Percentiles rank a stretch among this genome's conserved stretches.
Evolutionary conservation across 2,888 invertebrate genomes (phyloP).

Genomic region (Agrochola lota): DNA sequence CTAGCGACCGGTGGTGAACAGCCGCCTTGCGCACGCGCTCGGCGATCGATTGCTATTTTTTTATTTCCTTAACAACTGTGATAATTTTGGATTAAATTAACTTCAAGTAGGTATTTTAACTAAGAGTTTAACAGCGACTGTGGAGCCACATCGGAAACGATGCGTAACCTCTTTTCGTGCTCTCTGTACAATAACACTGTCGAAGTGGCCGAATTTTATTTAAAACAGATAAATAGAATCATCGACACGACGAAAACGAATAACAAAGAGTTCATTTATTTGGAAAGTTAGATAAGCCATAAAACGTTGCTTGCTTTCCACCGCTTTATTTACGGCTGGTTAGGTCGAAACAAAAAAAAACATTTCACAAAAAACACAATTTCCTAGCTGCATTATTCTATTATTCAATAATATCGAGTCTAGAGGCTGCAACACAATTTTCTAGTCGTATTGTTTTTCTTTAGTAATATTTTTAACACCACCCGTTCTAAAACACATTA

Average conservation of each 20-base stretch:
- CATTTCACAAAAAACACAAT: background rate
- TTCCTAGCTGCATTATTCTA: background rate
- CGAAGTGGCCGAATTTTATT: background rate
- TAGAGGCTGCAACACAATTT: background rate
- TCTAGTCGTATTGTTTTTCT: background rate
- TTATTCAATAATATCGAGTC: background rate
- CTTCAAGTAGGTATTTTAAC: background rate
- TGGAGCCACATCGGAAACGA: background rate
- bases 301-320: background rate
- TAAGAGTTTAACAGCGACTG: background rate
- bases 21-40: conserved; percentile 65
- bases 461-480: no score
- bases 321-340: background rate
- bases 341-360: background rate
- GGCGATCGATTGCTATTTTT: conserved; percentile 8
- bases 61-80: background rate
- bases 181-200: background rate
- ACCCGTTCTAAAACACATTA: background rate
- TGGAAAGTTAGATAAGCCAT: background rate
- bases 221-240: background rate
- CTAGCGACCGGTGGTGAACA: conserved; percentile 52
- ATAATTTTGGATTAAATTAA: background rate
- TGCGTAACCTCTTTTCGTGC: background rate
- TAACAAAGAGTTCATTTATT: background rate
- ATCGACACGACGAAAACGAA: background rate